Evolutionary conservation across 2,888 invertebrate genomes (phyloP), one percentile per base, ranked within the genome.

Genomic region (Trissonchulus latispiculum): DNA sequence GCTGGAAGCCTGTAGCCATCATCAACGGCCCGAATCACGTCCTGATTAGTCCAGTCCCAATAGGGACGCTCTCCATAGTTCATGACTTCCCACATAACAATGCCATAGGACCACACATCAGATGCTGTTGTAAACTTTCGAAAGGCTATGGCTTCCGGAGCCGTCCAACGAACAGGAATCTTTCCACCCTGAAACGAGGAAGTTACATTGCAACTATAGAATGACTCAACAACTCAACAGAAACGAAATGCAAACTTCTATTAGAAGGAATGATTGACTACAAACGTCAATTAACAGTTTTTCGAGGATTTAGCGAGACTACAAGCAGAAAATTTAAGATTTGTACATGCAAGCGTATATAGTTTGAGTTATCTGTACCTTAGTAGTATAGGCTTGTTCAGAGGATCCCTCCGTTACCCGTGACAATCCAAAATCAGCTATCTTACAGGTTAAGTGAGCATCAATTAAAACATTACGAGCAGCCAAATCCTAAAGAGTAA

Each of bases 21-120:
- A n/a, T n/a, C 97, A 83, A 99, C 95, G 77, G 95, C 94, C 83
- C 95, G 95, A 80, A 99, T 97, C 76, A 99, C 99, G 85, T 96
- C 96, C 86, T 99, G 95, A 85, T 95, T 95, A 78, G 95, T 95
- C 99, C 99, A 99, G 87, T 97, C 97, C 96, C 97, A 99, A 85
- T 99, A 99, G 2, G 99, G 99, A 75, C 97, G 88, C 84, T 99
- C 97, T 1, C 99, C 99, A 83, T 95, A 99, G 32, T 95, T 95
- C 91, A 97, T 95, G 28, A 99, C 95, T 84, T 99, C 99, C 99
- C 99, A 99, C 85, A 95, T 92, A 36, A 99, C 95, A 76, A 99
- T 95, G 61, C 97, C 99, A 88, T 95, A 95, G 71, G 95, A 95
- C 99, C 99, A 99, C 1, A 97, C 96, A 85, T 99, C 99, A 73